Base-by-base conservation (phyloP, 2,113 vertebrate genomes). In the Dromiciops gliroides region DNA sequence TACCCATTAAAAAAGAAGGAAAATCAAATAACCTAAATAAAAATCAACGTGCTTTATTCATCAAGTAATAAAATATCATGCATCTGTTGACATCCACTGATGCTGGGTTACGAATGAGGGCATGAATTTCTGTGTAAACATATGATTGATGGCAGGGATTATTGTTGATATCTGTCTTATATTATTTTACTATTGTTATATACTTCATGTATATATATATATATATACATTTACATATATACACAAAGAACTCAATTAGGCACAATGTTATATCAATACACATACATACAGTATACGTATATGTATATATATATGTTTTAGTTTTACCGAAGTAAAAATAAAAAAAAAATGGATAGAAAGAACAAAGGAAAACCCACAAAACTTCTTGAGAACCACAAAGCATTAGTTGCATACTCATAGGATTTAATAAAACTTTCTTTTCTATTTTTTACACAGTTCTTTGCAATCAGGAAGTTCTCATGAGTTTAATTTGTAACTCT, bases 41-140 rank as follows among this genome's bases (percentile, higher is more conserved):
- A 98, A 98, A 97, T 97, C 97, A 98, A 97, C 98, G 95, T 98
- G 99, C 98, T 96, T 97, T 98, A 37, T 95, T 97, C 94, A 97
- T 96, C 95, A 98, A 97, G 96, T 98, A 98, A 98, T 97, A 98
- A 98, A 94, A 3, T 95, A 98, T 98, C 98, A 98, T 99, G 99
- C 99, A 98, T 97, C 98, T 98, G 98, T 98, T 97, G 98, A 98
- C 95, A 95, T 98, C 97, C 98, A 98, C 98, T 94, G 98, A 99
- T 99, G 98, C 97, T 97, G 98, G 67, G 98, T 98, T 97, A 99
- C 99, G 98, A 97, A 99, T 99, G 99, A 99, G 98, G 98, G 97
- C 94, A 98, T 99, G 99, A 99, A 99, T 99, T 99, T 99, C 99
- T 99, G 99, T 99, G 99, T 99, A 99, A 98, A 99, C 98, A 98